Conservation (phyloP, 2,113 vertebrate genomes). For the Microtus pennsylvanicus region DNA sequence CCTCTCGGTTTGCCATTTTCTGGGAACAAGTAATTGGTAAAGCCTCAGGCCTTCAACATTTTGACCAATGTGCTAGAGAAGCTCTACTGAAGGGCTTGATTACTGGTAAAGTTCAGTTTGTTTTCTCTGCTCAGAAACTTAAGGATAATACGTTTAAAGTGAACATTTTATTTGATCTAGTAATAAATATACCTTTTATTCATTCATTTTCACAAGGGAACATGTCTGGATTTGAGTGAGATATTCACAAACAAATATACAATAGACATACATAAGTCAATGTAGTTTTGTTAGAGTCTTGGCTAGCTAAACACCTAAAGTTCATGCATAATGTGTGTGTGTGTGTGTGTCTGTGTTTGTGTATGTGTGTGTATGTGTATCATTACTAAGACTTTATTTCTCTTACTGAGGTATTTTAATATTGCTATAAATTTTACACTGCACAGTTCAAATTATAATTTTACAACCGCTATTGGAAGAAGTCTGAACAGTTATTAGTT, state of each 20-base stretch:
- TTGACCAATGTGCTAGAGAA: background rate
- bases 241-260: background rate
- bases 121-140: conserved; percentile 36
- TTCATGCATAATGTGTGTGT: too few relatives aligned
- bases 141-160: background rate
- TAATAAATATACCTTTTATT: background rate
- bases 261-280: background rate
- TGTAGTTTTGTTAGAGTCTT: background rate
- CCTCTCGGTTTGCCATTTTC: conserved; percentile 60
- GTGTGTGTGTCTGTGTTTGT: too few relatives aligned
- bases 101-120: conserved; percentile 38
- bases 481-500: background rate
- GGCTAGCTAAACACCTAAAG: background rate
- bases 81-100: background rate
- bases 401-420: background rate
- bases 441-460: background rate
- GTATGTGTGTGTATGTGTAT: too few relatives aligned
- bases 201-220: background rate
- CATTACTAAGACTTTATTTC: background rate
- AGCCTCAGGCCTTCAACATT: conserved; percentile 47
- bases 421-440: background rate
- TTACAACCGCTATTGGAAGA: background rate
- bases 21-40: conserved; percentile 66
- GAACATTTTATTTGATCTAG: background rate
- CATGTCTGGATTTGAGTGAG: background rate